Percentiles rank a stretch among this genome's conserved stretches.
Conservation (phyloP, 2,888 invertebrate genomes). For the Leucophenga maculata region DNA sequence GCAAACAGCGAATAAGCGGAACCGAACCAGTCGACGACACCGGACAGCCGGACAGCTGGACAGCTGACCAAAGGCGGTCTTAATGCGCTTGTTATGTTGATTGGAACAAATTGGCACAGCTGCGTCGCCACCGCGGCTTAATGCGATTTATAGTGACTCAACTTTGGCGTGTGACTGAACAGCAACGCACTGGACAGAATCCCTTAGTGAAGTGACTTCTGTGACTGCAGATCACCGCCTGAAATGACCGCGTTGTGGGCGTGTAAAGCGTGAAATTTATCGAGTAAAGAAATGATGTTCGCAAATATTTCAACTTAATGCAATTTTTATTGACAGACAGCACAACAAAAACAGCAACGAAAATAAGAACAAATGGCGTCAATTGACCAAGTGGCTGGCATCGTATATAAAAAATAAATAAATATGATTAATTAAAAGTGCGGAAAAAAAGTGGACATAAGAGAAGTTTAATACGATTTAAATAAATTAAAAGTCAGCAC, state of each 20-base stretch:
- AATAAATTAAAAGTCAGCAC: slow-evolving; percentile 6
- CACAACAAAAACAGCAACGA: slow-evolving; percentile 30
- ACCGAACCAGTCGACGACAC: too few species aligned
- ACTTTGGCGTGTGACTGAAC: slow-evolving; percentile 22
- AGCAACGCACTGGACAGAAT: not conserved
- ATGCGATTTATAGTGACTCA: slow-evolving; percentile 64
- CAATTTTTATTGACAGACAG: slow-evolving; percentile 66
- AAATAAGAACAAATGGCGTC: slow-evolving; percentile 7
- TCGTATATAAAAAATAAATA: not conserved
- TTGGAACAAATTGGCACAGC: slow-evolving; percentile 27
- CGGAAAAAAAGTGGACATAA: not conserved
- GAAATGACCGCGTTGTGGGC: slow-evolving; percentile 8
- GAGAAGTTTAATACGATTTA: slow-evolving; percentile 10
- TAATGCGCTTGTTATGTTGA: slow-evolving; percentile 1
- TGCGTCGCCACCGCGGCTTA: slow-evolving; percentile 43
- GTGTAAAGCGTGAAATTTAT: slow-evolving; percentile 39
- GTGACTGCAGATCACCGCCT: not conserved
- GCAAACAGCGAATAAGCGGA: not conserved
- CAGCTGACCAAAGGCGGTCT: slow-evolving; percentile 1
- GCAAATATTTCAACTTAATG: slow-evolving; percentile 56
- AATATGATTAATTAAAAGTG: slow-evolving; percentile 30
- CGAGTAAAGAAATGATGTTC: slow-evolving; percentile 41
- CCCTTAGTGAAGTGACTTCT: too few species aligned
- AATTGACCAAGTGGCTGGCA: not conserved
- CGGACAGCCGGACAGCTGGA: slow-evolving; percentile 25